Evolutionary conservation across 2,888 invertebrate genomes (phyloP).

Genomic region (Phalangium opilio): DNA sequence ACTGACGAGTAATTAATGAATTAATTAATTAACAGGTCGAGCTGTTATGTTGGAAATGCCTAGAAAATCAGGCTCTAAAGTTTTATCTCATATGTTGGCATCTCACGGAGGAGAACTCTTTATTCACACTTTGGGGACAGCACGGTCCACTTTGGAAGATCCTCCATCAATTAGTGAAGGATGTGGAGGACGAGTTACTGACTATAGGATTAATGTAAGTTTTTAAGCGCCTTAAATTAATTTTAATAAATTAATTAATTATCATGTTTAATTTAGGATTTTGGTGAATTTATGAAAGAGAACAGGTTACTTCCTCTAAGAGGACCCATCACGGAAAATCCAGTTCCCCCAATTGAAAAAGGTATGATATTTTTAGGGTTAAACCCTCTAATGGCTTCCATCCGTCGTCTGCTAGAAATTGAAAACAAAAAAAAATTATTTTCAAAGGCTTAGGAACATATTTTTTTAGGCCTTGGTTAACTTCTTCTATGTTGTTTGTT

Average conservation of each 20-base stretch:
- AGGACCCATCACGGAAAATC: conserved; percentile 18
- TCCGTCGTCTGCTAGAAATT: background rate
- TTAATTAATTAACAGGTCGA: conserved; percentile 32
- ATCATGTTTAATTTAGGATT: conserved; percentile 43
- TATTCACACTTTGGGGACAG: conserved; percentile 65
- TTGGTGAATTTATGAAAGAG: conserved; percentile 71
- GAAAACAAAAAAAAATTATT: no score
- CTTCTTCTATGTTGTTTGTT: no score
- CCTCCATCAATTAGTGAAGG: conserved; percentile 91
- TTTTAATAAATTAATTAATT: no score
- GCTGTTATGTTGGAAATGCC: conserved; percentile 59
- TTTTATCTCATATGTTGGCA: conserved; percentile 79
- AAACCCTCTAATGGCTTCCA: conserved; percentile 5
- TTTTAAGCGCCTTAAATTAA: no score
- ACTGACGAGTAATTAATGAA: background rate
- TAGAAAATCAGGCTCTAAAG: conserved; percentile 48
- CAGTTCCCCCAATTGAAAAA: conserved; percentile 39
- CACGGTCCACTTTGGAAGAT: conserved; percentile 74
- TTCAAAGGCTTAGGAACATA: no score
- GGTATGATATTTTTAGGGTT: conserved; percentile 10
- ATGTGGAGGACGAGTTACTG: conserved; percentile 80
- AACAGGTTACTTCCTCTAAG: conserved; percentile 56
- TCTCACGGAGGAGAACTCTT: conserved; percentile 93
- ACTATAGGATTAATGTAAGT: conserved; percentile 54
- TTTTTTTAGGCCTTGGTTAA: no score